Base-by-base conservation (phyloP, 1,140 invertebrate species). In the Antheraea pernyi region DNA sequence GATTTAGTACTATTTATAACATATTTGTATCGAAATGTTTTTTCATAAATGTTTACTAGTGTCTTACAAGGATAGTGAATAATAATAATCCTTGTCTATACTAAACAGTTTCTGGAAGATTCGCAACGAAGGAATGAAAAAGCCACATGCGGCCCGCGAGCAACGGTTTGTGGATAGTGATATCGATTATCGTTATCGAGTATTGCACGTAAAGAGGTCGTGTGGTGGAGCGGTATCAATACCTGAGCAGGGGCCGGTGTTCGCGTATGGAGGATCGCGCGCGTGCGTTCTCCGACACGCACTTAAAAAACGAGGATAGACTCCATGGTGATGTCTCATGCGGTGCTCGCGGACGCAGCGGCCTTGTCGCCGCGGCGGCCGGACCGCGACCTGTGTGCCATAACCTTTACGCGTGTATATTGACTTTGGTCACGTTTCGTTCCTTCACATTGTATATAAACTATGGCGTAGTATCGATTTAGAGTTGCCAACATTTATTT, bases 291-390 rank as follows among this genome's bases (percentile, higher is more conserved):
- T 69, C 19, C 13, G 83, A 75, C 77, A 85, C 82, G 81, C 83
- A 77, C 69, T 82, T 91, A 90, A 91, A 79, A 83, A 87, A 88
- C 86, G 83, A 90, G 83, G 76, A 88, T 88, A 91, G 89, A 88
- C 85, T 91, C 89, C 89, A 91, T 89, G 74, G 82, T 89, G 89
- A 89, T 46, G 80, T 84, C 88, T 90, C 86, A 87, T 83, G 65
- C 53, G 59, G 65, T 59, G 39, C 11, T 42, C 53, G 73, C 53
- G 9, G 30, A 60, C 70, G 67, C 65, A 62, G 69, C 74, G 65
- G 39, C 39, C 77, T 72, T 70, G 74, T 74, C 84, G 19, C 81
- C 83, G 81, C 89, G 88, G 8, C 89, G 86, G 72, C 83, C 83
- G 61, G 89, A 90, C 68, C 89, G 85, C 74, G 89, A 91, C 87